These are phyloP conservation scores for Willowsia nigromaculata DNA, from an alignment of 2,888 invertebrate species.

Conservation along the genomic window DNA sequence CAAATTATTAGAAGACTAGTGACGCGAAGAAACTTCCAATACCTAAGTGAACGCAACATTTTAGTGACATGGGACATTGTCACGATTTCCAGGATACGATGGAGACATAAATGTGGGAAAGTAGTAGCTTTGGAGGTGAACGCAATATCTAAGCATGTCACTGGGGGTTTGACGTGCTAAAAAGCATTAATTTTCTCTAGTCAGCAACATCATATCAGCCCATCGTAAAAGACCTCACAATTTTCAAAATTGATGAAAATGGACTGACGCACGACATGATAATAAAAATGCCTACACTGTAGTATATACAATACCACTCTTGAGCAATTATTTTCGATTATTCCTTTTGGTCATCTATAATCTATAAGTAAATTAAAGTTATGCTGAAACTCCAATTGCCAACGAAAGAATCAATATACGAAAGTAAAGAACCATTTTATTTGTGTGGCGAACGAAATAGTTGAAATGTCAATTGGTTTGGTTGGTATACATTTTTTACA, in stretches of 20 bases:
- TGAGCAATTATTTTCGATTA: too few relatives aligned
- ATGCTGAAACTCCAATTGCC: too few relatives aligned
- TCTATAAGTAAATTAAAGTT: neutral
- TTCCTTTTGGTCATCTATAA: neutral
- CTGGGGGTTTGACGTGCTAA: neutral
- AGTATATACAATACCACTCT: too few relatives aligned
- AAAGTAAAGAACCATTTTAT: neutral
- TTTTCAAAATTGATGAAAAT: slow-evolving; percentile 15
- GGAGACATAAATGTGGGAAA: too few relatives aligned
- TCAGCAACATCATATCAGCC: neutral
- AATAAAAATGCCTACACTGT: too few relatives aligned
- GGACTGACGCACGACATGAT: too few relatives aligned
- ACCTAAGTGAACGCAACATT: neutral
- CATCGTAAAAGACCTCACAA: neutral
- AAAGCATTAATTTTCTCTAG: neutral
- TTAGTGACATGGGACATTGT: neutral
- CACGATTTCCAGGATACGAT: too few relatives aligned
- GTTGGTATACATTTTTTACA: neutral
- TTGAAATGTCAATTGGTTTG: neutral
- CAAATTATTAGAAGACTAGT: neutral
- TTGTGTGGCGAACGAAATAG: neutral
- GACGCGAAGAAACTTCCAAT: neutral
- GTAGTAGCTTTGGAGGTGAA: too few relatives aligned
- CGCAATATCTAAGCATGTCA: too few relatives aligned
- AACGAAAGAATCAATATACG: too few relatives aligned